phyloP scores from a whole-genome alignment of 2,888 invertebrate species.

The Galerucella nymphaeae region DNA sequence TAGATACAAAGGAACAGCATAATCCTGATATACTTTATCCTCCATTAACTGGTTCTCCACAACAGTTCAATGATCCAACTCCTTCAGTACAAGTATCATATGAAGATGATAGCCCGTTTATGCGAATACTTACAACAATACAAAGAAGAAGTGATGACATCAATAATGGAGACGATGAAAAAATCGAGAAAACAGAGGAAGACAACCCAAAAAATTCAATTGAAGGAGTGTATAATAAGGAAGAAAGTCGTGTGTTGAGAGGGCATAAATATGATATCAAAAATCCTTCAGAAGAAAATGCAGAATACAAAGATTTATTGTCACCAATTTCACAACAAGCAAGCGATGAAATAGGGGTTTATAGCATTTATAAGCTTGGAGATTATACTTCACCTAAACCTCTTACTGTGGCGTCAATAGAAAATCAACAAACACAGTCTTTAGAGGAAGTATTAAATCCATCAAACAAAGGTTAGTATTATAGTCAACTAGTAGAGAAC shows the following conservation, averaged over 20 bases:
- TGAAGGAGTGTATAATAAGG: background rate
- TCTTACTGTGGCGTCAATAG: background rate
- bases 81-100: background rate
- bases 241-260: background rate
- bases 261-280: background rate
- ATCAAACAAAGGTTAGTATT: background rate
- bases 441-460: background rate
- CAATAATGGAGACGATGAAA: background rate
- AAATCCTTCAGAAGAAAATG: background rate
- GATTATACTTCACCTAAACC: background rate
- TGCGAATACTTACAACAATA: background rate
- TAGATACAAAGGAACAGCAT: background rate
- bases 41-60: background rate
- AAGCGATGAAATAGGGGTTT: background rate
- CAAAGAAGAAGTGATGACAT: constrained; percentile 7
- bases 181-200: background rate
- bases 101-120: background rate
- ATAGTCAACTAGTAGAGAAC: background rate
- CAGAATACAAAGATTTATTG: background rate
- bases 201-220: background rate
- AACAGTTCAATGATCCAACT: background rate
- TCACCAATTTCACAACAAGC: background rate
- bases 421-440: background rate
- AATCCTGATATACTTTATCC: constrained; percentile 12
- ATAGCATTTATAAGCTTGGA: constrained; percentile 9